Evolutionary conservation across 2,113 vertebrate species (phyloP).

Genomic region (Tragelaphus scriptus): DNA sequence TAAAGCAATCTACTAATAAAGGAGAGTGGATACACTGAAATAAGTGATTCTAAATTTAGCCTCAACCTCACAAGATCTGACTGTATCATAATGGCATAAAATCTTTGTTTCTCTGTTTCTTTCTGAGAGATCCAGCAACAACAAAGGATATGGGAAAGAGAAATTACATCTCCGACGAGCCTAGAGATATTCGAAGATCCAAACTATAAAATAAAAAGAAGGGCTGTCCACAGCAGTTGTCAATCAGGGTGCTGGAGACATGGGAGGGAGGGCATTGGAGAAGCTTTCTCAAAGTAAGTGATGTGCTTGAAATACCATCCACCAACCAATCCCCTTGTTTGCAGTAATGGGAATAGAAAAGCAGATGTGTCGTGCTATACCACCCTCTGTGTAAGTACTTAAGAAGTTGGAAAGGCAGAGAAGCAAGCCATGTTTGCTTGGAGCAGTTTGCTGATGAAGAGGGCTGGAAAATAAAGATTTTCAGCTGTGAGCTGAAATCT

Average conservation of each 20-base stretch:
- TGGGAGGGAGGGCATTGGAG: too few relatives aligned
- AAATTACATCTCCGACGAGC: neutral
- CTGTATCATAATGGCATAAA: neutral
- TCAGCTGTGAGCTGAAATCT: neutral
- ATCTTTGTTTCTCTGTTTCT: neutral
- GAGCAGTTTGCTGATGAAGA: neutral
- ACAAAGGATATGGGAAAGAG: neutral
- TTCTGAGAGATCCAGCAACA: neutral
- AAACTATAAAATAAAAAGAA: neutral
- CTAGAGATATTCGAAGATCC: neutral
- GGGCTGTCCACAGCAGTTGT: neutral
- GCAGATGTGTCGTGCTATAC: neutral
- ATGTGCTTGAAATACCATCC: neutral
- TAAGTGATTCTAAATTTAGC: too few relatives aligned
- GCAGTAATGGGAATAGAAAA: rapidly evolving
- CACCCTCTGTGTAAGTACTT: neutral
- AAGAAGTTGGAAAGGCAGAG: neutral
- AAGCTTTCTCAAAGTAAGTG: neutral
- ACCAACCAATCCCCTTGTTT: neutral
- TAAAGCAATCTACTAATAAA: neutral
- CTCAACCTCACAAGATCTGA: neutral
- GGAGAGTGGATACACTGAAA: neutral
- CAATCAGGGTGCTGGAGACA: neutral
- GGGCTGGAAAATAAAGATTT: neutral
- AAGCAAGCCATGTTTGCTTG: neutral